These are phyloP conservation scores for Mobula birostris DNA, from an alignment of 2,113 vertebrate species.

Conservation along the genomic window DNA sequence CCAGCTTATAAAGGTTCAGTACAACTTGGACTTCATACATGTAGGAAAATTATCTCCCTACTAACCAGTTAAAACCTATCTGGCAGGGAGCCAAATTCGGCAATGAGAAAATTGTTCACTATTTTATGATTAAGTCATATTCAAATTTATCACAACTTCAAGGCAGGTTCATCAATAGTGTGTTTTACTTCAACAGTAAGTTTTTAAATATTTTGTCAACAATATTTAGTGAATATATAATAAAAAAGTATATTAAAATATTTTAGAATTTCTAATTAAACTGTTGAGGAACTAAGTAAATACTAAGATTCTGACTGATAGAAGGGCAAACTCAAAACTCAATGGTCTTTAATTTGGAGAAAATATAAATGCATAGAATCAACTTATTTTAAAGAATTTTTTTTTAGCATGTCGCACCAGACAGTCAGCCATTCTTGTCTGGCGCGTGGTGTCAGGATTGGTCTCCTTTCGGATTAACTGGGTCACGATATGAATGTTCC, in stretches of 20 bases:
- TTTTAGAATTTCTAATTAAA: neutral
- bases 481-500: too few relatives aligned
- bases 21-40: too few relatives aligned
- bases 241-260: neutral
- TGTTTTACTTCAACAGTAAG: neutral
- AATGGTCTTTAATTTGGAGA: neutral
- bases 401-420: too few relatives aligned
- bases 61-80: neutral
- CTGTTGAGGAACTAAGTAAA: neutral
- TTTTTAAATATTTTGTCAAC: neutral
- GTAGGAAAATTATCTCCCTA: too few relatives aligned
- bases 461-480: too few relatives aligned
- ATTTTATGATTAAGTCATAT: too few relatives aligned
- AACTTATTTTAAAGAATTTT: neutral
- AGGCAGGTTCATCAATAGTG: neutral
- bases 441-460: too few relatives aligned
- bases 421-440: too few relatives aligned
- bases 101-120: neutral
- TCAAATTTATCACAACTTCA: neutral
- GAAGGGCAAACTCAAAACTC: neutral
- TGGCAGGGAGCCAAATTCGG: neutral
- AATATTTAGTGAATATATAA: neutral
- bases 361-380: neutral
- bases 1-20: too few relatives aligned
- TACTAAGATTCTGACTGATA: neutral